Conservation (phyloP, 2,797 vertebrate species). For the Trematomus bernacchii region DNA sequence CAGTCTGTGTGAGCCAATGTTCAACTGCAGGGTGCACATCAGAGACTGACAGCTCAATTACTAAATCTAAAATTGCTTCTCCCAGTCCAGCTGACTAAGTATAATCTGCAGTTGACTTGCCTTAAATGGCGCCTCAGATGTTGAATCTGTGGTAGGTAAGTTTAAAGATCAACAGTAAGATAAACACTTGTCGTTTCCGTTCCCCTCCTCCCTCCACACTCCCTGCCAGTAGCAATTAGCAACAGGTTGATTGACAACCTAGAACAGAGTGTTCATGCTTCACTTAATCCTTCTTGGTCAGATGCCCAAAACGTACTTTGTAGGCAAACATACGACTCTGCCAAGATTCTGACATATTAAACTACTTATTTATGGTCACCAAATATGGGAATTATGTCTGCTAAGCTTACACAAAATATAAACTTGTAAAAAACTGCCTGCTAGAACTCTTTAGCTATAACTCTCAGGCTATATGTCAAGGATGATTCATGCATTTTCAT, state of each 20-base stretch:
- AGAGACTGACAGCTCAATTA: constrained; percentile 18
- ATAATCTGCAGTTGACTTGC: constrained; percentile 24
- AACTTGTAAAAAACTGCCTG: constrained; percentile 20
- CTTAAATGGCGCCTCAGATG: constrained; percentile 33
- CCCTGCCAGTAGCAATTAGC: constrained; percentile 63
- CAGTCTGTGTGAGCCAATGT: constrained; percentile 6
- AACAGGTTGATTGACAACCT: constrained; percentile 68
- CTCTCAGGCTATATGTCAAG: constrained; percentile 1
- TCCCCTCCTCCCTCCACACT: constrained; percentile 37
- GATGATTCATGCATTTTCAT: constrained; percentile 30
- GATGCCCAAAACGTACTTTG: constrained; percentile 36
- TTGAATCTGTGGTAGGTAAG: constrained; percentile 66
- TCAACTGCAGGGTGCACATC: constrained; percentile 18
- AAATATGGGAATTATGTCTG: constrained; percentile 26
- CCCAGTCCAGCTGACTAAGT: constrained; percentile 32
- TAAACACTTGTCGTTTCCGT: constrained; percentile 65
- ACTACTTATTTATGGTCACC: constrained; percentile 45
- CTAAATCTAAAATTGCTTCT: constrained; percentile 39
- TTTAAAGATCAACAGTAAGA: constrained; percentile 73
- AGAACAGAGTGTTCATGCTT: constrained; percentile 47
- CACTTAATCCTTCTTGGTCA: constrained; percentile 48
- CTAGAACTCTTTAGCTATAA: background rate
- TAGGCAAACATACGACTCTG: constrained; percentile 47
- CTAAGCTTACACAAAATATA: constrained; percentile 32
- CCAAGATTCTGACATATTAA: constrained; percentile 57